A percentile compares a stretch with the other conserved stretches of the same genome.
Evolutionary conservation across 2,113 vertebrate genomes (phyloP).

Genomic region (Callipepla californica): DNA sequence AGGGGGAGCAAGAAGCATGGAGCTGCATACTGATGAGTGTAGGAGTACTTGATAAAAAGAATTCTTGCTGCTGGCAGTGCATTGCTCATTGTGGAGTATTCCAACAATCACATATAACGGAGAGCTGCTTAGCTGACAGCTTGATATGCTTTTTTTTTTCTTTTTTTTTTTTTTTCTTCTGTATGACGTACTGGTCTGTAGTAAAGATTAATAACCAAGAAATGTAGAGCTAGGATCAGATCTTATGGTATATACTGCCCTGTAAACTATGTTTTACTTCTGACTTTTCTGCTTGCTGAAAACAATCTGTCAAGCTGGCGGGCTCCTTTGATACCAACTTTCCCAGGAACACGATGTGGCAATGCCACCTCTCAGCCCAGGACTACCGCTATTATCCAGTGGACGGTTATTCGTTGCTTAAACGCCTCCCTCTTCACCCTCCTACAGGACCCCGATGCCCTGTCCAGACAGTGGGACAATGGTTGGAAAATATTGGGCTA

Average conservation of each 20-base stretch:
- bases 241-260: conserved; percentile 74
- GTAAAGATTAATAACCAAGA: conserved; percentile 84
- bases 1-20: conserved; percentile 85
- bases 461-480: conserved; percentile 96
- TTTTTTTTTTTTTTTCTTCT: conserved; percentile 28
- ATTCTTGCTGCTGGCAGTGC: conserved; percentile 91
- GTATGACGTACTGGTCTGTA: conserved; percentile 81
- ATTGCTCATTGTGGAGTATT: conserved; percentile 88
- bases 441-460: conserved; percentile 98
- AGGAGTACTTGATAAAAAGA: conserved; percentile 99
- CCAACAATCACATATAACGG: conserved; percentile 83
- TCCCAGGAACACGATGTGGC: conserved; percentile 98
- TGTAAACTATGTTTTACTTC: conserved; percentile 83
- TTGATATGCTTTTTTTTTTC: conserved; percentile 74
- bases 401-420: conserved; percentile 97
- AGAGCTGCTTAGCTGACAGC: conserved; percentile 85
- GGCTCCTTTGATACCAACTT: conserved; percentile 98
- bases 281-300: conserved; percentile 80
- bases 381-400: conserved; percentile 98
- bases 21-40: conserved; percentile 99
- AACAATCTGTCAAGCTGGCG: conserved; percentile 91
- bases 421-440: conserved; percentile 98
- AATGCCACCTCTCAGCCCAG: conserved; percentile 99
- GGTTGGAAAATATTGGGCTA: conserved; percentile 98
- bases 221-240: conserved; percentile 83